Conservation (phyloP, 2,888 invertebrate genomes). For the Bellardia pandia region DNA sequence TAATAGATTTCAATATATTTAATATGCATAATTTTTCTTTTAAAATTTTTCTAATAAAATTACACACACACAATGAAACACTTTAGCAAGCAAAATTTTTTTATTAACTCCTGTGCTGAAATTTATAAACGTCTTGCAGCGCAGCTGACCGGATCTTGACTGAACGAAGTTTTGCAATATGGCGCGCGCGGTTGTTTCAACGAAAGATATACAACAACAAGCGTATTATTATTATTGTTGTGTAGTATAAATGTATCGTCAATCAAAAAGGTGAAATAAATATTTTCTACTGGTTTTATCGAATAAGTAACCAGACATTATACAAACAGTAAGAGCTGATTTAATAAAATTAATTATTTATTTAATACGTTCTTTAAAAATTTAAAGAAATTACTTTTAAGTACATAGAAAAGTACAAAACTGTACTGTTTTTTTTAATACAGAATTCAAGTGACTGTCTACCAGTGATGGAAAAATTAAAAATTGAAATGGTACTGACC, state of each 20-base stretch:
- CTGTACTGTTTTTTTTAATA: neutral
- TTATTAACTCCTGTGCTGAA: constrained; percentile 22
- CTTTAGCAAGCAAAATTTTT: constrained; percentile 50
- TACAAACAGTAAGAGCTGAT: too few species aligned
- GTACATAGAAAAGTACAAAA: neutral
- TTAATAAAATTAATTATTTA: neutral
- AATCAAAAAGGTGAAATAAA: neutral
- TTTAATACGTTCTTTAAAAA: neutral
- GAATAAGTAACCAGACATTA: too few species aligned
- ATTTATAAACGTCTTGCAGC: constrained; percentile 84
- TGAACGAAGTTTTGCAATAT: constrained; percentile 84
- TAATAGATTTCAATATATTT: neutral
- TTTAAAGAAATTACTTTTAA: neutral
- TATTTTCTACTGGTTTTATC: too few species aligned
- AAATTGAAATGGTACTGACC: too few species aligned
- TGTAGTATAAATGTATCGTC: neutral
- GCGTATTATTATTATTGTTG: constrained; percentile 24
- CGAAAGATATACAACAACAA: constrained; percentile 69
- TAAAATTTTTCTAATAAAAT: constrained; percentile 63
- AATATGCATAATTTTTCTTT: constrained; percentile 55
- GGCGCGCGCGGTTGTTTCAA: constrained; percentile 79
- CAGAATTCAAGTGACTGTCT: neutral
- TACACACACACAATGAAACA: constrained; percentile 73
- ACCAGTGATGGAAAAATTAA: too few species aligned
- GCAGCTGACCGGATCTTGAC: constrained; percentile 86